Base-by-base conservation (phyloP, 1,140 invertebrate genomes). In the Copidosoma floridanum region DNA sequence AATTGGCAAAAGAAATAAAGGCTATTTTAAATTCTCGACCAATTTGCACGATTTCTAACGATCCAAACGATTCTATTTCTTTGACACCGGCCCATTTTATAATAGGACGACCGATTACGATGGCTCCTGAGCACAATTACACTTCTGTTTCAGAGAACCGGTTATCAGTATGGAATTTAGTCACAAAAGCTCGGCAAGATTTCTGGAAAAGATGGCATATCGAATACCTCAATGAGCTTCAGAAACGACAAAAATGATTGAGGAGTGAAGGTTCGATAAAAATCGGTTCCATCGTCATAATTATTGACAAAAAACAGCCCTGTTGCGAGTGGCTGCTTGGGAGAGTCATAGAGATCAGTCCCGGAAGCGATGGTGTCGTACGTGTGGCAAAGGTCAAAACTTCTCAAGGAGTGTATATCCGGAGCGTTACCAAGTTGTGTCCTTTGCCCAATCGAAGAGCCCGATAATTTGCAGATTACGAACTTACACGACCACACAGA, bases 1-100 rank as follows among this genome's bases (percentile, higher is more conserved):
- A 71, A 6, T 23, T 73, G 0, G n/a, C 65, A 14, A 57, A 41
- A 20, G 26, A 68, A 46, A 68, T 76, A 8, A 70, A 76, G 63
- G 65, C 67, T 6, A 56, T 63, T n/a, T 35, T 75, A 0, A 77
- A 73, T 57, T 69, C 64, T 0, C 41, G 73, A n/a, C 70, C 72
- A 7, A 44, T 75, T 12, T 53, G 35, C 23, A 52, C 56, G 4
- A n/a, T 74, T 2, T 67, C 68, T 4, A 38, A 62, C 1, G 67
- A 71, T 57, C 68, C 71, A 18, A 43, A 63, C 14, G 66, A 72
- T n/a, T 32, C 65, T 3, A 26, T 43, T 1, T 32, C 56, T 10
- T 51, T 75, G 1, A 71, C 64, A 35, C 68, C 69, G 1, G 65
- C 55, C 35, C 67, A 72, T 55, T 67, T 73, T 64, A 50, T 70